phyloP scores from a whole-genome alignment of 2,797 vertebrate species.

The Characodon lateralis region DNA sequence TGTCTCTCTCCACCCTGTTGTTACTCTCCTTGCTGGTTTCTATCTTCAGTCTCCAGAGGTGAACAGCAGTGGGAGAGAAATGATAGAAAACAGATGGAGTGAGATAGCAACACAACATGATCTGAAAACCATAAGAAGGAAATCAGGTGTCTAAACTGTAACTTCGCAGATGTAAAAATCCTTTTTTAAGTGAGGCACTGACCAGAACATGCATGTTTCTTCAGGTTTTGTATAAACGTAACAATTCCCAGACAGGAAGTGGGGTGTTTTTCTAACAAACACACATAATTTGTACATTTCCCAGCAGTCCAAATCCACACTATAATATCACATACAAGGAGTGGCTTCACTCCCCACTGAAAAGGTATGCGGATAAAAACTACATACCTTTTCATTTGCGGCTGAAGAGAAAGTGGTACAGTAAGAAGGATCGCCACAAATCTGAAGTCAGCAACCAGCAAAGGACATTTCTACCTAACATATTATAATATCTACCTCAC shows the following conservation, averaged over 20 bases:
- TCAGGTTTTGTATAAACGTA: slow-evolving; percentile 8
- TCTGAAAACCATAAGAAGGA: background rate
- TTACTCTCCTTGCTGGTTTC: slow-evolving; percentile 23
- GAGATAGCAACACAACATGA: slow-evolving; percentile 5
- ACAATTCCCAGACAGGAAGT: slow-evolving; percentile 38
- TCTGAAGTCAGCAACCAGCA: slow-evolving; percentile 37
- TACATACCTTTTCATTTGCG: slow-evolving; percentile 31
- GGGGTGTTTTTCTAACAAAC: slow-evolving; percentile 42
- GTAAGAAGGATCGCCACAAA: slow-evolving; percentile 10
- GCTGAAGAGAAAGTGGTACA: background rate
- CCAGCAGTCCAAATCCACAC: slow-evolving; percentile 4
- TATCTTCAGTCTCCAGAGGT: slow-evolving; percentile 7
- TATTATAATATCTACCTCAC: slow-evolving; percentile 24
- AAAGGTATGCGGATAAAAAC: slow-evolving; percentile 32
- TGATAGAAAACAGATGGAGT: slow-evolving; percentile 51
- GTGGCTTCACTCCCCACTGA: slow-evolving; percentile 37
- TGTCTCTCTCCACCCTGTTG: slow-evolving; percentile 24
- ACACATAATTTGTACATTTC: slow-evolving; percentile 35
- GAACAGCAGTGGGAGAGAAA: slow-evolving; percentile 24
- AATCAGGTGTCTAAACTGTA: background rate
- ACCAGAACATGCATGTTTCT: slow-evolving; percentile 6
- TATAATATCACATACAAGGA: slow-evolving; percentile 53
- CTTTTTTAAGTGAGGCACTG: background rate
- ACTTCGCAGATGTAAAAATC: background rate
- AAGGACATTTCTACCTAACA: background rate